Base-by-base conservation (phyloP, 1,140 invertebrate genomes). In the Coptotermes formosanus region DNA sequence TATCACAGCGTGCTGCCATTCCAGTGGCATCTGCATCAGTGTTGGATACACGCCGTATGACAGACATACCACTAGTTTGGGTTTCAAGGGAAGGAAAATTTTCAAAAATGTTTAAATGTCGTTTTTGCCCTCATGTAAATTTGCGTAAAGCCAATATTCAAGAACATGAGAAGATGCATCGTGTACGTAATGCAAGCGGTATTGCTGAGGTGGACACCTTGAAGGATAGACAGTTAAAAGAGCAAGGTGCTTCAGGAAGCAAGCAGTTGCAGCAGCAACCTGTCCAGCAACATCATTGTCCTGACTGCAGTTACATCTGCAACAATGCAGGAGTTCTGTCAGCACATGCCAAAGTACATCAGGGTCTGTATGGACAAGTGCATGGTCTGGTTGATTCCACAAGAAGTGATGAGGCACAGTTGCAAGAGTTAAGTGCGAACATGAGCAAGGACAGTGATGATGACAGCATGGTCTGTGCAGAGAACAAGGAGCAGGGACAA, bases 121-220 rank as follows among this genome's bases (percentile, higher is more conserved):
- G 95, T 52, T 95, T 94, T 89, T 97, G 97, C 90, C 96, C 97
- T 0, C 96, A 97, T 90, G 95, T 96, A 2, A 97, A 97, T 89
- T 91, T 94, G 16, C 91, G 95, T 55, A 95, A 95, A 91, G 94
- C 94, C 55, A 96, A 96, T 89, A 95, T 97, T 52, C 93, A 94
- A n/a, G 95, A 96, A 87, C 97, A 98, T 90, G 96, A 97, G 90
- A 94, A 95, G 90, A 96, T 97, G 94, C 97, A 97, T 90, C 92
- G 92, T n/a, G 88, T 91, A 87, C 90, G 93, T 89, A 87, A 55
- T 45, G 52, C 43, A 55, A 84, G 16, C 38, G 75, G 52, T 52
- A 25, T 30, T 30, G 44, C 30, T 83, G 14, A 44, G n/a, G 52
- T 64, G 30, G 85, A 87, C 19, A 8, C 38, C 25, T 75, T 30